Conservation (phyloP, 2,797 vertebrate genomes). For the Tiaroga cobitis region DNA sequence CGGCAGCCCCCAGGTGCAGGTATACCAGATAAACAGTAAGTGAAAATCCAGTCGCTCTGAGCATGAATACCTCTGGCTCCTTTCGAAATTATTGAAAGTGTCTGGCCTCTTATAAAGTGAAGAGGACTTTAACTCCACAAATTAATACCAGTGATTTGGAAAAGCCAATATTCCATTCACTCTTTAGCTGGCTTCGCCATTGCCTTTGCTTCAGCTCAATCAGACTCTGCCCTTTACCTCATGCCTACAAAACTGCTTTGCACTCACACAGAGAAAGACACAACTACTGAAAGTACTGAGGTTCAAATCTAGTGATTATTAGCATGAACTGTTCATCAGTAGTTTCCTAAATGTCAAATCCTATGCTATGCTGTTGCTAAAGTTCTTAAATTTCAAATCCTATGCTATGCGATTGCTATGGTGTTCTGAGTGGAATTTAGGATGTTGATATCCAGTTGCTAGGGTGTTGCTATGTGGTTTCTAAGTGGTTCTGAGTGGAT, state of each 20-base stretch:
- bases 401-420: neutral
- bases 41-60: slow-evolving; percentile 77
- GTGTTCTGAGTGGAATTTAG: neutral
- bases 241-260: neutral
- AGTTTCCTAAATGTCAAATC: neutral
- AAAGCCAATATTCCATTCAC: slow-evolving; percentile 57
- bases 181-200: slow-evolving; percentile 59
- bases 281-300: slow-evolving; percentile 18
- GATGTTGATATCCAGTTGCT: neutral
- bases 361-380: neutral
- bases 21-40: slow-evolving; percentile 94
- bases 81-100: slow-evolving; percentile 76
- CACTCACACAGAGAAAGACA: slow-evolving; percentile 12
- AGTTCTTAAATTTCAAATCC: no score
- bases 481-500: neutral
- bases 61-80: slow-evolving; percentile 71
- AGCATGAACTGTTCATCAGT: neutral
- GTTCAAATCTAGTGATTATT: neutral
- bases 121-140: slow-evolving; percentile 66
- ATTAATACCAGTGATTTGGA: slow-evolving; percentile 74
- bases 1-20: slow-evolving; percentile 81
- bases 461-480: neutral
- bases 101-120: slow-evolving; percentile 65
- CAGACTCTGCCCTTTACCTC: slow-evolving; percentile 71
- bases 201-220: slow-evolving; percentile 62